phyloP scores from a whole-genome alignment of 92 coral and sea anemone genomes.

The Parazoanthus atlanticus region DNA sequence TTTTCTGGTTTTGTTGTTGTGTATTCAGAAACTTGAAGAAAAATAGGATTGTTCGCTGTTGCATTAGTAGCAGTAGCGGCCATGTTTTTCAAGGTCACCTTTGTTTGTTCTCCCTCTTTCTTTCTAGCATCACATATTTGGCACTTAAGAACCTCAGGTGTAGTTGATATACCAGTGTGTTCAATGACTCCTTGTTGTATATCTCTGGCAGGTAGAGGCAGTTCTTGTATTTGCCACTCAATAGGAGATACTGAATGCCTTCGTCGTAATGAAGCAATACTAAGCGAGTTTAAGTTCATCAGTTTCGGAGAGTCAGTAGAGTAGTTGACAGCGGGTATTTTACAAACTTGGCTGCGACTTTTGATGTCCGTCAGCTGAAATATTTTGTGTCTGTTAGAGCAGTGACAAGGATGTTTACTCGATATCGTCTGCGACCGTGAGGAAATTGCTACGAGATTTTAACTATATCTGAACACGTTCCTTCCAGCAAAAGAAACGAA shows the following conservation, averaged over 20 bases:
- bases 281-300: neutral
- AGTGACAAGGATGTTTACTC: neutral
- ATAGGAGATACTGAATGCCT: neutral
- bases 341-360: neutral
- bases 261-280: neutral
- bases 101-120: neutral
- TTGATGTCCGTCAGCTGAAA: neutral
- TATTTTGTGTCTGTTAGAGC: neutral
- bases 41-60: neutral
- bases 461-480: neutral
- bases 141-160: neutral
- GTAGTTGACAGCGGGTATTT: neutral
- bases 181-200: neutral
- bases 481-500: neutral
- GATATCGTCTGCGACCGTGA: neutral
- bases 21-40: conserved; percentile 5
- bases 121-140: neutral
- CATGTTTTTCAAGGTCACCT: neutral
- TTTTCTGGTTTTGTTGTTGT: neutral
- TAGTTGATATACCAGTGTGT: neutral
- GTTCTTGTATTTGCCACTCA: neutral
- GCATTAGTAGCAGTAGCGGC: neutral
- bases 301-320: neutral
- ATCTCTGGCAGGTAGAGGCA: neutral
- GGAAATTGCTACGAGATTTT: neutral